phyloP scores from a whole-genome alignment of 1,140 invertebrate species.

The Pogonognathellus flavescens region DNA sequence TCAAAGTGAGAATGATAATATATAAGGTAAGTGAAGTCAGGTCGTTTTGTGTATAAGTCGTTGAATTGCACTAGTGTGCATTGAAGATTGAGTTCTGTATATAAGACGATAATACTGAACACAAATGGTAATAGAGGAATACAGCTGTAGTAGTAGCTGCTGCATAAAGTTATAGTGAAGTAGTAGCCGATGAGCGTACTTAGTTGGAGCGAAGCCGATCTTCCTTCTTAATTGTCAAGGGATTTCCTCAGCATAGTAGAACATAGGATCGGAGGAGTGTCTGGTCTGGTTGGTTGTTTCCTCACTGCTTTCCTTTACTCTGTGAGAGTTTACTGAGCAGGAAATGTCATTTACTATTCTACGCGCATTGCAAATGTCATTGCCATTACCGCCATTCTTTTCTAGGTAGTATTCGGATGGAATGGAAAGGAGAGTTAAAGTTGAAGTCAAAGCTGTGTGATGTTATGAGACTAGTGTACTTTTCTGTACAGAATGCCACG shows the following conservation, averaged over 20 bases:
- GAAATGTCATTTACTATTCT: slow-evolving; percentile 56
- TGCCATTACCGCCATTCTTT: slow-evolving; percentile 53
- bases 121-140: too few species aligned
- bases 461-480: slow-evolving; percentile 9
- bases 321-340: slow-evolving; percentile 39
- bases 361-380: slow-evolving; percentile 56
- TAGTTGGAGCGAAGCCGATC: slow-evolving; percentile 29
- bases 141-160: background rate
- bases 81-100: too few species aligned
- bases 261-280: slow-evolving; percentile 3
- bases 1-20: background rate
- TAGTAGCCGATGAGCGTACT: background rate
- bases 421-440: slow-evolving; percentile 22
- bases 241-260: slow-evolving; percentile 35
- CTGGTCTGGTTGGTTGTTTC: background rate
- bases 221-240: slow-evolving; percentile 57
- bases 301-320: background rate
- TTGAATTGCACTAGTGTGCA: too few species aligned
- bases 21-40: background rate
- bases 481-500: background rate
- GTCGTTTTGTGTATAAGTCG: background rate
- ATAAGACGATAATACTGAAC: too few species aligned
- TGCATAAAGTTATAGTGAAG: background rate
- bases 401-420: slow-evolving; percentile 20
- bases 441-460: background rate